Percentiles rank a stretch among this genome's conserved stretches.
phyloP scores from a whole-genome alignment of 1,140 invertebrate species.

The Nephotettix cincticeps region DNA sequence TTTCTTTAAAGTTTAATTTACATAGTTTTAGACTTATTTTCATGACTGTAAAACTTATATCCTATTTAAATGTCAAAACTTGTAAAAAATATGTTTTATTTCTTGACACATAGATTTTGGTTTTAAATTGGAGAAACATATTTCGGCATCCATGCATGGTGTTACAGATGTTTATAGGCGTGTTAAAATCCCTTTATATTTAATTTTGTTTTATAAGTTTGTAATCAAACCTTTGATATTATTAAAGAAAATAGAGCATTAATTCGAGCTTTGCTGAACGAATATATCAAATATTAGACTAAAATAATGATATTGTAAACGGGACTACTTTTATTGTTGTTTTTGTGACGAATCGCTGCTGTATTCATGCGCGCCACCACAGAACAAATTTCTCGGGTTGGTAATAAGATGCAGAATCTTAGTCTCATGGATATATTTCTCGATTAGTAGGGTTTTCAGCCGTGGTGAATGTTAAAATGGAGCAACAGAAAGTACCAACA shows the following conservation, averaged over 20 bases:
- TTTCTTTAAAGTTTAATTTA: too few species aligned
- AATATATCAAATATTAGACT: too few species aligned
- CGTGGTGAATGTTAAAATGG: conserved; percentile 31
- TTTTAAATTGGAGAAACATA: neutral
- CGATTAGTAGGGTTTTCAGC: neutral
- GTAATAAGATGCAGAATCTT: conserved; percentile 14
- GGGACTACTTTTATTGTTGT: neutral
- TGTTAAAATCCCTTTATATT: neutral
- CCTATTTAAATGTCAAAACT: neutral
- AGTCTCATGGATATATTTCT: conserved; percentile 1
- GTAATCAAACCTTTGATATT: too few species aligned
- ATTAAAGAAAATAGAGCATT: too few species aligned
- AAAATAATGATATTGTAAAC: too few species aligned
- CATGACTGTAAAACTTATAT: too few species aligned
- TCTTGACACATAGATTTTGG: neutral
- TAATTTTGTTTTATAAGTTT: too few species aligned
- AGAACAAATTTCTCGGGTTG: conserved; percentile 24
- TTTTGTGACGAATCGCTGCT: neutral
- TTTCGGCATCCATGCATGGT: conserved; percentile 13
- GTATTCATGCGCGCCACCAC: conserved; percentile 22
- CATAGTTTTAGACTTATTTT: too few species aligned
- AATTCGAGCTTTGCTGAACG: too few species aligned
- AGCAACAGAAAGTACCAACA: conserved; percentile 43
- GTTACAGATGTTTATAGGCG: neutral
- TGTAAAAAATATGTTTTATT: neutral